Evolutionary conservation across 2,113 vertebrate species (phyloP).

Genomic region (Nothobranchius kuhntae): DNA sequence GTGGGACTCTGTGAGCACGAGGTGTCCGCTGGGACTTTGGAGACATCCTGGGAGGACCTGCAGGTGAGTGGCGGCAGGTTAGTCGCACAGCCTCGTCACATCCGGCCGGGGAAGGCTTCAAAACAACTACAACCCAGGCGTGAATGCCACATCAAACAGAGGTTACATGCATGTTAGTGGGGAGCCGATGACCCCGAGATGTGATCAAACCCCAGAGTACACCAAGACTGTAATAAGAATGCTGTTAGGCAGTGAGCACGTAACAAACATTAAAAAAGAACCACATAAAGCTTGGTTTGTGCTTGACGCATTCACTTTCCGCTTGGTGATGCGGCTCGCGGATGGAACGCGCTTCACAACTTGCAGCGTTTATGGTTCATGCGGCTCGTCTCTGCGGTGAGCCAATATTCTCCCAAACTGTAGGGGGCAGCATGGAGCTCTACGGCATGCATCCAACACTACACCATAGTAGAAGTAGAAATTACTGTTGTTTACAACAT

Average conservation of each 20-base stretch:
- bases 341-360: too few relatives aligned
- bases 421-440: too few relatives aligned
- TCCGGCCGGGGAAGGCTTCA: conserved; percentile 3
- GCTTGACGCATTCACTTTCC: too few relatives aligned
- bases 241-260: neutral
- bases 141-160: conserved; percentile 20
- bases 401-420: too few relatives aligned
- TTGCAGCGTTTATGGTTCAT: too few relatives aligned
- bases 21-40: conserved; percentile 97
- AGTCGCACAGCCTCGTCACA: conserved; percentile 4
- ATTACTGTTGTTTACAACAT: too few relatives aligned
- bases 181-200: conserved; percentile 16
- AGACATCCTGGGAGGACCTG: conserved; percentile 98
- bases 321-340: too few relatives aligned
- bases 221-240: conserved; percentile 10
- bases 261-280: neutral
- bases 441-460: too few relatives aligned
- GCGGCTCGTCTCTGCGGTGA: too few relatives aligned
- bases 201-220: conserved; percentile 43
- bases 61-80: conserved; percentile 13
- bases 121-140: conserved; percentile 1
- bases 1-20: conserved; percentile 90
- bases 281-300: too few relatives aligned
- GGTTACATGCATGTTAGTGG: conserved; percentile 59
- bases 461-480: too few relatives aligned